A percentile compares a stretch with the other conserved stretches of the same genome.
These are phyloP conservation scores for Torymus tubicola DNA, from an alignment of 2,888 invertebrate genomes.

Conservation along the genomic window DNA sequence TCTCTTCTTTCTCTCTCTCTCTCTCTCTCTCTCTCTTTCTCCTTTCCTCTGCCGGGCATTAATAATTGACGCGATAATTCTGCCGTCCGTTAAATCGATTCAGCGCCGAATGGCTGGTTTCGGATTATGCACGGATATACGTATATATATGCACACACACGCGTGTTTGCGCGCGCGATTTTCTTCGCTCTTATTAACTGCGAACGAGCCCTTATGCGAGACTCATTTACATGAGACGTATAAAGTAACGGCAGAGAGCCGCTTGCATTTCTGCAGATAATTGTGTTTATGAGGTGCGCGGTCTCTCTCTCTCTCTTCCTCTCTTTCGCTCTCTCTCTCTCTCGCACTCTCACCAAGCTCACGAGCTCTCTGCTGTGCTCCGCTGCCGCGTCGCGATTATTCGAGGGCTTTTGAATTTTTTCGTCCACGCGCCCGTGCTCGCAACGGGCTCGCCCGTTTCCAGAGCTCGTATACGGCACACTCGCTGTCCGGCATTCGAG, in stretches of 20 bases:
- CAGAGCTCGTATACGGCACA: background rate
- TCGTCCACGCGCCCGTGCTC: background rate
- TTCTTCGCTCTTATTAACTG: conserved; percentile 58
- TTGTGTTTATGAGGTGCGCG: conserved; percentile 56
- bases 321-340: background rate
- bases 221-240: conserved; percentile 57
- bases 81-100: conserved; percentile 60
- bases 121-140: conserved; percentile 49
- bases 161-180: conserved; percentile 41
- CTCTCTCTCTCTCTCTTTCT: background rate
- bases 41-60: conserved; percentile 53
- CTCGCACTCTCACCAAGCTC: background rate
- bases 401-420: conserved; percentile 48
- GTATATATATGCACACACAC: conserved; percentile 12
- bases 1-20: conserved; percentile 2
- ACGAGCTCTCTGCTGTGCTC: background rate
- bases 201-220: conserved; percentile 50
- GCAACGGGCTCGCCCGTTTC: background rate
- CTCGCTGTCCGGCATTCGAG: background rate
- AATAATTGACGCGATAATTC: conserved; percentile 63
- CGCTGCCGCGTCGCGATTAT: conserved; percentile 31
- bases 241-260: conserved; percentile 49
- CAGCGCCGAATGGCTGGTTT: conserved; percentile 32
- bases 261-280: conserved; percentile 56
- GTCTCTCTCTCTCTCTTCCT: background rate